A percentile compares a stretch with the other conserved stretches of the same genome.
These are phyloP conservation scores for Aphelenchoides avenae DNA, from an alignment of 1,140 invertebrate species.

Conservation along the genomic window DNA sequence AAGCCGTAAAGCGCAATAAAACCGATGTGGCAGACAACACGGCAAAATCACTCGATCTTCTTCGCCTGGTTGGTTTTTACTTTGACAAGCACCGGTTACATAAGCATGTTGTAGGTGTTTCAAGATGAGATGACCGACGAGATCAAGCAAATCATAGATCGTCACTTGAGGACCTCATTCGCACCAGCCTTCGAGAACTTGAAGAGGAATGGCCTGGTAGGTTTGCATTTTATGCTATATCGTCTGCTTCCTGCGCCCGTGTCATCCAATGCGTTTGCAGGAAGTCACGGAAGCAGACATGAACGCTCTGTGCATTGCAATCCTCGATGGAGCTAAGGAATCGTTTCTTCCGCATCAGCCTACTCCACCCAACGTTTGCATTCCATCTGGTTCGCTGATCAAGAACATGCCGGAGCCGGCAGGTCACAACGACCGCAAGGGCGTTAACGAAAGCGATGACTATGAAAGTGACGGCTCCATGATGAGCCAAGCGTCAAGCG, in stretches of 20 bases:
- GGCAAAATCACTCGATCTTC: conserved; percentile 38
- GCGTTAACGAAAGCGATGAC: conserved; percentile 46
- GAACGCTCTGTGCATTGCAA: conserved; percentile 39
- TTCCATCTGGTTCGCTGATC: conserved; percentile 30
- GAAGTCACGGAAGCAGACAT: conserved; percentile 37
- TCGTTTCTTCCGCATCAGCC: conserved; percentile 30
- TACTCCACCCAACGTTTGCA: not conserved
- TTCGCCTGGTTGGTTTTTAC: conserved; percentile 32
- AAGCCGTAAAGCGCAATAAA: conserved; percentile 45
- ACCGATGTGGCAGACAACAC: conserved; percentile 47
- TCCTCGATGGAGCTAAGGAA: conserved; percentile 53
- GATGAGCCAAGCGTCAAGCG: conserved; percentile 19
- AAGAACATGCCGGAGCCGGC: conserved; percentile 16
- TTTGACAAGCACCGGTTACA: not conserved
- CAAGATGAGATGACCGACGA: conserved; percentile 49
- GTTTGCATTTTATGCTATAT: conserved; percentile 10
- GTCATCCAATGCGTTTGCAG: conserved; percentile 31
- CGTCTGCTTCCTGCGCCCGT: conserved; percentile 5
- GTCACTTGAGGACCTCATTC: conserved; percentile 50
- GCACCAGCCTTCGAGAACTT: conserved; percentile 55
- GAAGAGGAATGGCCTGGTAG: conserved; percentile 47
- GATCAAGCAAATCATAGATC: conserved; percentile 51
- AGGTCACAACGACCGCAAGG: conserved; percentile 13
- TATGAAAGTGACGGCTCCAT: conserved; percentile 35
- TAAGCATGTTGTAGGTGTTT: conserved; percentile 34